phyloP scores from a whole-genome alignment of 2,888 invertebrate genomes.

The Troides helena region DNA sequence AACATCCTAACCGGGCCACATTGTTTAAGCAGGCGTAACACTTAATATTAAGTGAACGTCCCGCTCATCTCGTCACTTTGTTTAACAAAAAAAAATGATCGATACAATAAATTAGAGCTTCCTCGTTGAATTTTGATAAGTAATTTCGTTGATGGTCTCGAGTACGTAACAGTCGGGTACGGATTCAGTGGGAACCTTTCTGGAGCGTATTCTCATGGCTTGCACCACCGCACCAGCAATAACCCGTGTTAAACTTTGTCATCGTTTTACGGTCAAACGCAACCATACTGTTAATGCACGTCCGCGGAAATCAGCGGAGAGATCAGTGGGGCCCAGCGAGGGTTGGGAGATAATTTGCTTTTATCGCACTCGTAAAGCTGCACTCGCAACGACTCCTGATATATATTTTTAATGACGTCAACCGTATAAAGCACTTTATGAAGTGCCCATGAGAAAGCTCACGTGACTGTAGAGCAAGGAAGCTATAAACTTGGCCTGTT shows the following conservation, averaged over 20 bases:
- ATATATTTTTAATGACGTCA: conserved; percentile 22
- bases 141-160: too few relatives aligned
- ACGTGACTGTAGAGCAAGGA: neutral
- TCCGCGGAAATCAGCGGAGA: conserved; percentile 32
- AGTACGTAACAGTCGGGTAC: too few relatives aligned
- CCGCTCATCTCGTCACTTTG: too few relatives aligned
- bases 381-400: conserved; percentile 5
- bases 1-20: too few relatives aligned
- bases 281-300: conserved; percentile 42
- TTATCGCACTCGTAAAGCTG: conserved; percentile 24
- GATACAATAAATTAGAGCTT: too few relatives aligned
- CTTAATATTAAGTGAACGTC: too few relatives aligned
- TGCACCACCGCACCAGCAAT: conserved; percentile 27
- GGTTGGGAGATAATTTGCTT: conserved; percentile 30
- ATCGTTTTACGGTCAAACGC: conserved; percentile 45
- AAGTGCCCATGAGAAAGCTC: neutral
- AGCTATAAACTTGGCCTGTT: too few relatives aligned
- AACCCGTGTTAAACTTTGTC: conserved; percentile 43
- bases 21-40: too few relatives aligned
- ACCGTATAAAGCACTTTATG: conserved; percentile 15
- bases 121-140: too few relatives aligned
- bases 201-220: conserved; percentile 16
- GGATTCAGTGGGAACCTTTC: too few relatives aligned
- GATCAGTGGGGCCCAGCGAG: conserved; percentile 22
- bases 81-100: too few relatives aligned